These are phyloP conservation scores for Brienomyrus brachyistius DNA, from an alignment of 2,113 vertebrate species.

Conservation along the genomic window DNA sequence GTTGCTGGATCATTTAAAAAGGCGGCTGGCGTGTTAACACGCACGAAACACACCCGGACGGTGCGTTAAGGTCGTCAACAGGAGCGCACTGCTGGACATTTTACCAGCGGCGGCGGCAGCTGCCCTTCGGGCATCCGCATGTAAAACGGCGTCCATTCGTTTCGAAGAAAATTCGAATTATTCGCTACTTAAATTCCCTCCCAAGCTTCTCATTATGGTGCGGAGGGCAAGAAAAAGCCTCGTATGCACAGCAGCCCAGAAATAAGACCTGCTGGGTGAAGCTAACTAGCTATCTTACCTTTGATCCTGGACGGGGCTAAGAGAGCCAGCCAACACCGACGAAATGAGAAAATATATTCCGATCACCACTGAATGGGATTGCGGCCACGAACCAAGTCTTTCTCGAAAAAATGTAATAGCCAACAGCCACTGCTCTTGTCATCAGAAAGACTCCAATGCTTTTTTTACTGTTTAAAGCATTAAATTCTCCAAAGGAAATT, in stretches of 20 bases:
- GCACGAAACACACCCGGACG: slow-evolving; percentile 16
- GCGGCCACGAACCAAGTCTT: not conserved
- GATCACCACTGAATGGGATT: not conserved
- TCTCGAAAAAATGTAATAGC: not conserved
- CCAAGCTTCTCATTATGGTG: not conserved
- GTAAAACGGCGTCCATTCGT: not conserved
- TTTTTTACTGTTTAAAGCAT: not conserved
- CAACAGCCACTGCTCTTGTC: not conserved
- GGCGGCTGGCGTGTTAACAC: slow-evolving; percentile 30
- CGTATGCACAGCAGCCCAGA: not conserved
- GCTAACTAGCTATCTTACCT: not conserved
- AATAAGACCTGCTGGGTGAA: not conserved
- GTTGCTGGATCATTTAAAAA: slow-evolving; percentile 36
- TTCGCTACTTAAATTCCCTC: not conserved
- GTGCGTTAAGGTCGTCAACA: not conserved
- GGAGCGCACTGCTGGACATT: not conserved
- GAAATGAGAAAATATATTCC: not conserved
- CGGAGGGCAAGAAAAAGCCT: not conserved
- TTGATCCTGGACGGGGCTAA: not conserved
- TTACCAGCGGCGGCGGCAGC: not conserved
- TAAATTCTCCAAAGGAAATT: not conserved
- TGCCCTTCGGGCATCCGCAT: not conserved
- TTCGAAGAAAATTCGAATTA: not conserved
- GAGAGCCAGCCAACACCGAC: not conserved
- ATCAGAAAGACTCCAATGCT: not conserved